Percentiles rank a stretch among this genome's conserved stretches.
Conservation (phyloP, 2,888 invertebrate species). For the Biston betularia region DNA sequence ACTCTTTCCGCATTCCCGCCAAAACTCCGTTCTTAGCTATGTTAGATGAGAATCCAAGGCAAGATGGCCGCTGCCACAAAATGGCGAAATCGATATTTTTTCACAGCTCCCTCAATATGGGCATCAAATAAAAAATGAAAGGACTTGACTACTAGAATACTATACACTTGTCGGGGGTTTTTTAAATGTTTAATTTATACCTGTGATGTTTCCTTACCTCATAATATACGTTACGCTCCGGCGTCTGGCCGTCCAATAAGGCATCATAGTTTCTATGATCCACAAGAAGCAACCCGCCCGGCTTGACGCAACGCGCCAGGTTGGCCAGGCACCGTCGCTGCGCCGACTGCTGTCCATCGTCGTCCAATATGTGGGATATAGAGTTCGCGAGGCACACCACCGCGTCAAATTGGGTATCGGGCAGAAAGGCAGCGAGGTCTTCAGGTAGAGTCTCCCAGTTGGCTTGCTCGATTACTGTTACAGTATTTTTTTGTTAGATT, state of each 20-base stretch:
- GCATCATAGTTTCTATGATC: constrained; percentile 92
- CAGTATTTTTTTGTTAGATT: no score
- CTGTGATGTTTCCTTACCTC: background rate
- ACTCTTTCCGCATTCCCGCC: no score
- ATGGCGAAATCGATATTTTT: no score
- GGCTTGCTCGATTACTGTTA: constrained; percentile 23
- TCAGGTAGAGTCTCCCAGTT: constrained; percentile 23
- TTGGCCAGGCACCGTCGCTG: constrained; percentile 25
- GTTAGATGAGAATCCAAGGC: no score
- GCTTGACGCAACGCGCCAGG: constrained; percentile 90
- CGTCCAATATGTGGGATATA: constrained; percentile 10
- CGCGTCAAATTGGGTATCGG: constrained; percentile 10
- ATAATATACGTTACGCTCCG: constrained; percentile 20
- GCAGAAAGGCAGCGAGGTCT: constrained; percentile 67
- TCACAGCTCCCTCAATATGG: no score
- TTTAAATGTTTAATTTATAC: no score
- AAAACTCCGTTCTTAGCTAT: no score
- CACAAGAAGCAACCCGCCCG: constrained; percentile 91
- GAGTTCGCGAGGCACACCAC: constrained; percentile 21
- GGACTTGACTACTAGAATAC: no score
- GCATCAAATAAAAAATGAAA: no score
- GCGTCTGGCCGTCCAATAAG: constrained; percentile 87
- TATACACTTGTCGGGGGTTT: no score
- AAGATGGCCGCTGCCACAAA: no score
- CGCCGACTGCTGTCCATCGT: background rate